Base-by-base conservation (phyloP, 2,113 vertebrate genomes). In the Melanotaenia duboulayi region DNA sequence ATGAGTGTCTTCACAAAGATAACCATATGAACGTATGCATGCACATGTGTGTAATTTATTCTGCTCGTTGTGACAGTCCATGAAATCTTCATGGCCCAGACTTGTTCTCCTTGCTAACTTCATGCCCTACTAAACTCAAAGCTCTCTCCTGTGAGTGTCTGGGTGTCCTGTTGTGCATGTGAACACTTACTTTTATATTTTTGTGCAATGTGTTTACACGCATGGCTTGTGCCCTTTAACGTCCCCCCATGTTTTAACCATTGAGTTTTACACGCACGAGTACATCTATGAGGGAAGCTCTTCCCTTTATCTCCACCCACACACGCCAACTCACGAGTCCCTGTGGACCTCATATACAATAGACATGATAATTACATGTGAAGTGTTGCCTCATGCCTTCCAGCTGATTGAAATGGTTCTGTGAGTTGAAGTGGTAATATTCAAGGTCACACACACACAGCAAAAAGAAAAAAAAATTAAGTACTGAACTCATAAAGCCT, bases 231-330 rank as follows among this genome's bases (percentile, higher is more conserved):
- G 81, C 82, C 85, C 87, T 86, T 86, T 72, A 70, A 81, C 58
- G 76, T 78, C 80, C 83, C 78, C 20, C 25, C 60, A 85, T 11
- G 68, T 71, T 68, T 64, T 51, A 79, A 50, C 69, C 10, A 23
- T 60, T 50, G 74, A 71, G 78, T 72, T 61, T 77, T 84, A 73
- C 84, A 80, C 49, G 82, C 81, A 68, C 66, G 82, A 80, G 35
- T 75, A 68, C 71, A 44, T 84, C 72, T 50, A 55, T 14, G 40
- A 68, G 65, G 63, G 62, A 62, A 54, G 66, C 71, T 77, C 85
- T 72, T 37, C 17, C 78, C 70, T 80, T 89, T 90, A 90, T 91
- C 87, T 86, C 59, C 81, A 78, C 87, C 72, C 84, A 81, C 85
- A 83, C 83, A 73, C 56, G 1, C 65, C 77, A 58, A 83, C 59